A percentile compares a stretch with the other conserved stretches of the same genome.
Evolutionary conservation across 1,140 invertebrate species (phyloP).

Genomic region (Lordiphosa stackelbergi): DNA sequence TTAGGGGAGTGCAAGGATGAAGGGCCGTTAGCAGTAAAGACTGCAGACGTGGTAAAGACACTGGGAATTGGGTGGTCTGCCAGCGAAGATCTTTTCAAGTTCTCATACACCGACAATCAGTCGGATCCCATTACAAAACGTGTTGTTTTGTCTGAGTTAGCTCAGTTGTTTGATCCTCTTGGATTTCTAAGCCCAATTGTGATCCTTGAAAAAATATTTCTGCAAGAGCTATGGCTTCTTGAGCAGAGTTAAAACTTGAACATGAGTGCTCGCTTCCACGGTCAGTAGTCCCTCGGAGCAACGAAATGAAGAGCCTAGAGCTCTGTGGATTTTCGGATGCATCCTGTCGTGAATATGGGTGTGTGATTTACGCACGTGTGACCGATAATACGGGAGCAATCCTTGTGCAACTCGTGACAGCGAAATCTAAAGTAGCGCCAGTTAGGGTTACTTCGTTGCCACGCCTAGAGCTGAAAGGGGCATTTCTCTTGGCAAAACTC

Average conservation of each 20-base stretch:
- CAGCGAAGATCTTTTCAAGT: background rate
- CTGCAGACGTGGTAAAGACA: background rate
- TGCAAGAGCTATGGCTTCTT: conserved; percentile 15
- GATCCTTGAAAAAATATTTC: conserved; percentile 16
- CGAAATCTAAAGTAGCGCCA: conserved; percentile 2
- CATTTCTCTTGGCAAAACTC: background rate
- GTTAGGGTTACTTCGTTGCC: conserved; percentile 5
- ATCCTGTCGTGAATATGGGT: background rate
- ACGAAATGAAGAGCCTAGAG: background rate
- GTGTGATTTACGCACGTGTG: background rate
- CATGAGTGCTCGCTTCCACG: background rate
- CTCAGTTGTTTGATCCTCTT: conserved; percentile 8
- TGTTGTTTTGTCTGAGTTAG: conserved; percentile 6
- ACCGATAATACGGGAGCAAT: background rate
- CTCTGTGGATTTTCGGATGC: background rate
- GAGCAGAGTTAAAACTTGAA: no score
- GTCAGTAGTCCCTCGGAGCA: background rate
- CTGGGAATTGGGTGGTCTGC: conserved; percentile 1
- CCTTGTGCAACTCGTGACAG: background rate
- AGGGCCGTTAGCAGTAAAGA: background rate
- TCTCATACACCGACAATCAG: background rate
- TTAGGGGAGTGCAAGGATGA: background rate
- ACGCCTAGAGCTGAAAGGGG: conserved; percentile 1
- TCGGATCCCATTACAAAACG: background rate
- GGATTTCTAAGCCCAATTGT: background rate